Conservation (phyloP, 2,113 vertebrate species). For the Acinonyx jubatus region DNA sequence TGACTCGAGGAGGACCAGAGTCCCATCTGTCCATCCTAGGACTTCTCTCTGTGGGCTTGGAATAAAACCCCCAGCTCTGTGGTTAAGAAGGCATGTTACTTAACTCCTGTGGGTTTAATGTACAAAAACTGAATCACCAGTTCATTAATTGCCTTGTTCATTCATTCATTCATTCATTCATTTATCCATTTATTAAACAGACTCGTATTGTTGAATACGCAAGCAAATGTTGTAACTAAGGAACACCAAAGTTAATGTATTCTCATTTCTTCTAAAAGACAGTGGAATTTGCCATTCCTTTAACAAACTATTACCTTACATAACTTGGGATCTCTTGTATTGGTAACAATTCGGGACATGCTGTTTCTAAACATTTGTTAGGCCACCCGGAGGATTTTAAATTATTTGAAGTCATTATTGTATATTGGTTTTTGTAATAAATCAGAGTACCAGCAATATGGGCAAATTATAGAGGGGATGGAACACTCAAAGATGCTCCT, state of each 20-base stretch:
- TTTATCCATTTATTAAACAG: neutral
- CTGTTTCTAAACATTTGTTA: conserved; percentile 1
- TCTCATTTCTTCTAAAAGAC: conserved; percentile 9
- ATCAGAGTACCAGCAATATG: neutral
- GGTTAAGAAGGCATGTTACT: neutral
- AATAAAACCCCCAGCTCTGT: neutral
- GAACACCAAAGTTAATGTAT: neutral
- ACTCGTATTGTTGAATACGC: neutral
- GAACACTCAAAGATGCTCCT: neutral
- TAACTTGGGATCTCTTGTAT: neutral
- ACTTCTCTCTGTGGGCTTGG: neutral
- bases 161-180: neutral
- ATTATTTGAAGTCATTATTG: neutral
- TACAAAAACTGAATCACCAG: neutral
- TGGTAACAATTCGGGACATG: neutral
- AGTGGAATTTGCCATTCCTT: neutral
- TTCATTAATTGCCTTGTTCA: neutral
- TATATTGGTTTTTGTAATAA: neutral
- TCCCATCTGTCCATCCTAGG: neutral
- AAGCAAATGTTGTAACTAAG: neutral
- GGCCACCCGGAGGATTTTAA: neutral
- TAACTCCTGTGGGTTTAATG: neutral
- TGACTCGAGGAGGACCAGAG: neutral
- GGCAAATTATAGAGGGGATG: neutral
- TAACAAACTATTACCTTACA: neutral